Evolutionary conservation across 2,797 vertebrate species (phyloP).

Genomic region (Molossus alvarezi): DNA sequence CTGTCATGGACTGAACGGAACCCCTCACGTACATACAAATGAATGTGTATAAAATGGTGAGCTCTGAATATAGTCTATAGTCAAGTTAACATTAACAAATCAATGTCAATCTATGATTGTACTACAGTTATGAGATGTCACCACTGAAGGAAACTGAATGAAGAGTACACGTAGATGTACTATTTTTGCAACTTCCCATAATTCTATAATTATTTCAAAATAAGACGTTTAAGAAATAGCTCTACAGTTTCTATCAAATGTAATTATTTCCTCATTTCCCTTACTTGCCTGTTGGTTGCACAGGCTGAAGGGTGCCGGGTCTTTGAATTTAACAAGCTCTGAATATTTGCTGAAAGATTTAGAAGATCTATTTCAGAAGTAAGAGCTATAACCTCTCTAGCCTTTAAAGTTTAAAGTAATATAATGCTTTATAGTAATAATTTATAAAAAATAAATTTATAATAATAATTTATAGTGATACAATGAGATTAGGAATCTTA

Average conservation of each 20-base stretch:
- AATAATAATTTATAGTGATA: background rate
- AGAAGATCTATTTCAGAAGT: slow-evolving; percentile 54
- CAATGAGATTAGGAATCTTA: slow-evolving; percentile 11
- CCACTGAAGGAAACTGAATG: background rate
- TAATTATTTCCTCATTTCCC: slow-evolving; percentile 65
- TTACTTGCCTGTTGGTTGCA: slow-evolving; percentile 31
- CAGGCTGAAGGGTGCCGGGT: background rate
- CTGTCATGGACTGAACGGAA: background rate
- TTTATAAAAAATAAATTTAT: slow-evolving; percentile 42
- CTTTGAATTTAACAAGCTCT: slow-evolving; percentile 53
- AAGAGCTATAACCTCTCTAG: background rate
- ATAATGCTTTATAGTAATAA: slow-evolving; percentile 19
- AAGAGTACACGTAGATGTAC: background rate
- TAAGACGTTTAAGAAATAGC: slow-evolving; percentile 40
- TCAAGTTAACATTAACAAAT: background rate
- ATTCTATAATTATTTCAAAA: slow-evolving; percentile 70
- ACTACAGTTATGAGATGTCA: background rate
- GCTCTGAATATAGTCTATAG: background rate
- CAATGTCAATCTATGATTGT: background rate
- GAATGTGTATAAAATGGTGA: background rate
- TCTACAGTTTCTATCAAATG: slow-evolving; percentile 37
- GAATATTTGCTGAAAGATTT: slow-evolving; percentile 48
- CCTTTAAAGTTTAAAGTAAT: slow-evolving; percentile 47
- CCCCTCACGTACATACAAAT: background rate
- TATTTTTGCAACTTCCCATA: slow-evolving; percentile 59